Conservation (phyloP, 2,888 invertebrate species). For the Andrena marginata region DNA sequence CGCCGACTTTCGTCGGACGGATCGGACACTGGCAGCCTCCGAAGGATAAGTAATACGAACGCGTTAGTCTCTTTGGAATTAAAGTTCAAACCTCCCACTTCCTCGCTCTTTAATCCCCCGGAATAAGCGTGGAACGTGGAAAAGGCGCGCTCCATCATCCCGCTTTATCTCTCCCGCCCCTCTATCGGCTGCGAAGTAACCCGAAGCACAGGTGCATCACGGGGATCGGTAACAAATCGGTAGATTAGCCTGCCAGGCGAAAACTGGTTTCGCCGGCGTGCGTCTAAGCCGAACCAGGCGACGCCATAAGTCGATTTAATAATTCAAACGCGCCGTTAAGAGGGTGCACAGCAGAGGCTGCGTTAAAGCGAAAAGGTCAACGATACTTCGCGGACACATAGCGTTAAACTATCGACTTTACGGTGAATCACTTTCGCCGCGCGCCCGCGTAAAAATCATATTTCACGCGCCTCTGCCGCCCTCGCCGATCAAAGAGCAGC, state of each 20-base stretch:
- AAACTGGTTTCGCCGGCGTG: constrained; percentile 61
- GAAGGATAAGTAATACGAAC: constrained; percentile 40
- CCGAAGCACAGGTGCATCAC: constrained; percentile 66
- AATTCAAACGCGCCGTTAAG: constrained; percentile 62
- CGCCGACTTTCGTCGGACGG: constrained; percentile 29
- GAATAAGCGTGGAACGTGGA: constrained; percentile 36
- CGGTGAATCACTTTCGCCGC: constrained; percentile 54
- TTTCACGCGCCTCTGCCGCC: constrained; percentile 34
- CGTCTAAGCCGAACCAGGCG: constrained; percentile 54
- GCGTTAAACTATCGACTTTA: constrained; percentile 59
- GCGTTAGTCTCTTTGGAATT: constrained; percentile 40
- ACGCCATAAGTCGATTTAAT: constrained; percentile 70
- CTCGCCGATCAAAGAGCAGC: constrained; percentile 20
- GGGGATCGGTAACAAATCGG: constrained; percentile 65
- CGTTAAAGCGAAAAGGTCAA: constrained; percentile 42
- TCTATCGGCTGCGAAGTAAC: constrained; percentile 43
- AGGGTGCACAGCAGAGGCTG: constrained; percentile 45
- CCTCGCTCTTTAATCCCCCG: constrained; percentile 38
- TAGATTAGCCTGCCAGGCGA: constrained; percentile 62
- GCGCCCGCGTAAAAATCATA: constrained; percentile 42
- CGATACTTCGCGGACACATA: constrained; percentile 50
- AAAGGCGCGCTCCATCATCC: constrained; percentile 49
- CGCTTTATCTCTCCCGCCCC: constrained; percentile 22
- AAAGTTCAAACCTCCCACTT: constrained; percentile 38
- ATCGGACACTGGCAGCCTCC: constrained; percentile 17